Base-by-base conservation (phyloP, 1,140 invertebrate genomes). In the Argopecten irradians region DNA sequence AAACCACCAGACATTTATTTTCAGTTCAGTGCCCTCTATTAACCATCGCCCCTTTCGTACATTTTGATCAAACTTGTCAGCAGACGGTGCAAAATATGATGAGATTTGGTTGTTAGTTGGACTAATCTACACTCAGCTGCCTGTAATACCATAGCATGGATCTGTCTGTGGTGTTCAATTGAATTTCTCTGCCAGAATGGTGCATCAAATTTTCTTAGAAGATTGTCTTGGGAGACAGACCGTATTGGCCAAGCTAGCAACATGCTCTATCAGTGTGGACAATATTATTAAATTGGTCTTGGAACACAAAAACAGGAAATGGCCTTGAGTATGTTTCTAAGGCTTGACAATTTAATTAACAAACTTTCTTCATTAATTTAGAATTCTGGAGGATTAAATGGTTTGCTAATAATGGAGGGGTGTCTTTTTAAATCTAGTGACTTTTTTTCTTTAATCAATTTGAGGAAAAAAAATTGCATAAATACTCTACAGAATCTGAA, bases 141-240 rank as follows among this genome's bases (percentile, higher is more conserved):
- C 55, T 0, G 7, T 71, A 71, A 71, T 71, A n/a, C 8, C 55
- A 71, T 71, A 28, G 55, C 22, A 28, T 28, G 55, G 14, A 71
- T 71, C 55, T 28, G 55, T 28, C 55, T 71, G 5, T n/a, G 43
- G 2, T 28, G 55, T 71, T 71, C 55, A 71, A 71, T 71, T 71
- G 55, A 71, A 71, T 71, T 71, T 71, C 55, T 28, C 55, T 71
- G n/a, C n/a, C 5, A 71, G 55, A 71, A 71, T 71, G 55, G 19
- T 71, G 55, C 55, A 71, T 71, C 55, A 71, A 71, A 71, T 71
- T 71, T 71, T 71, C 55, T n/a, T 71, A 71, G 55, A 71, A 71
- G 55, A 71, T 71, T 71, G 55, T 71, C 55, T 71, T 28, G 22
- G n/a, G 55, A 71, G 55, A 22, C 55, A 22, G 28, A 71, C 55